A percentile compares a stretch with the other conserved stretches of the same genome.
Conservation (phyloP, 2,797 vertebrate genomes). For the Rhodeus uyekii region DNA sequence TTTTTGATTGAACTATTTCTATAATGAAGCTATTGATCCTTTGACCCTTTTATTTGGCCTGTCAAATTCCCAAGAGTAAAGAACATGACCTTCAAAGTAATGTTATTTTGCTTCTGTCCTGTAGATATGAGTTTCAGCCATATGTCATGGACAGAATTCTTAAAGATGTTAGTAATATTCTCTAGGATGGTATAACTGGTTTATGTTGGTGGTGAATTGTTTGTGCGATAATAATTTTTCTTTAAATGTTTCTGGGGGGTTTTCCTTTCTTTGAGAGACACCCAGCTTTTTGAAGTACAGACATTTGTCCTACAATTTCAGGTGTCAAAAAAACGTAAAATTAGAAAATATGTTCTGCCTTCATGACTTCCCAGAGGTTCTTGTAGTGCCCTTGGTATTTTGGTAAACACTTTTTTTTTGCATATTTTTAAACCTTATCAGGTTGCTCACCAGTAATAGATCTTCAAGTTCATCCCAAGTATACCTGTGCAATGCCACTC, state of each 20-base stretch:
- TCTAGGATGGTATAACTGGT: not conserved
- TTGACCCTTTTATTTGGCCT: slow-evolving; percentile 20
- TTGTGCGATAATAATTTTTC: not conserved
- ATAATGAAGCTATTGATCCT: slow-evolving; percentile 28
- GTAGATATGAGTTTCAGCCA: slow-evolving; percentile 37
- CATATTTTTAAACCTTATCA: slow-evolving; percentile 29
- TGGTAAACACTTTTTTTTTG: slow-evolving; percentile 4
- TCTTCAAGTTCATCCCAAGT: slow-evolving; percentile 9
- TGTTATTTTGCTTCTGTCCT: slow-evolving; percentile 41
- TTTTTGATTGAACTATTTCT: slow-evolving; percentile 15
- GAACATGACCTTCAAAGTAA: slow-evolving; percentile 55
- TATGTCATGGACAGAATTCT: slow-evolving; percentile 2
- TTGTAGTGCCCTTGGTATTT: slow-evolving; percentile 25
- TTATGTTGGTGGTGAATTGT: slow-evolving; percentile 5
- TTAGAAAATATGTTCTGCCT: not conserved
- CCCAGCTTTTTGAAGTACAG: slow-evolving; percentile 4
- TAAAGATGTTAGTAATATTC: slow-evolving; percentile 6
- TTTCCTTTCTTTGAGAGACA: not conserved
- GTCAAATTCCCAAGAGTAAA: slow-evolving; percentile 44
- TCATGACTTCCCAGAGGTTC: slow-evolving; percentile 3
- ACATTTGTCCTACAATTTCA: slow-evolving; percentile 24
- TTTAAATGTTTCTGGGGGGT: not conserved
- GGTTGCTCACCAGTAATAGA: not conserved
- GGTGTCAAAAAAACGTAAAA: slow-evolving; percentile 11
- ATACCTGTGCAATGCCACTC: not conserved